Conservation (phyloP, 2,888 invertebrate genomes). For the Phyllotreta cruciferae region DNA sequence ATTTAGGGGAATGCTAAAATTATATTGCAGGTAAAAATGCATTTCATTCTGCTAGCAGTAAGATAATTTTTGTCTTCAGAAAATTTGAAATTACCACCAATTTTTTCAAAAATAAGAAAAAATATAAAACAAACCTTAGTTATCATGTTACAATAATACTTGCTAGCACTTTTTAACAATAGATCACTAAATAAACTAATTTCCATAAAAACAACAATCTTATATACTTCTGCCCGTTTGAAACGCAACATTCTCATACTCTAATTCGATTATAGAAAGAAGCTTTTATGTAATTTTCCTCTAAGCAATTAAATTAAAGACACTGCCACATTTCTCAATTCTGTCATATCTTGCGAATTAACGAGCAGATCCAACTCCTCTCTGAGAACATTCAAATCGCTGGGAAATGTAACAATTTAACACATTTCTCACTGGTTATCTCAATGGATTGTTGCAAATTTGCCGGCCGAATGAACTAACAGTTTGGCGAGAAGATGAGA, state of each 20-base stretch:
- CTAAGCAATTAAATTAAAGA: slow-evolving; percentile 18
- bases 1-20: too few species aligned
- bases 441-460: slow-evolving; percentile 17
- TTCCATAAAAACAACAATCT: slow-evolving; percentile 15
- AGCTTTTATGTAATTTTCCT: slow-evolving; percentile 23
- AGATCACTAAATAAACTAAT: slow-evolving; percentile 16
- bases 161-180: slow-evolving; percentile 6
- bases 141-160: slow-evolving; percentile 14
- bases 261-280: slow-evolving; percentile 17
- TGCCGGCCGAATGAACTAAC: slow-evolving; percentile 2
- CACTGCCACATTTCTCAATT: slow-evolving; percentile 1
- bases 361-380: background rate
- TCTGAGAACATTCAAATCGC: slow-evolving; percentile 14
- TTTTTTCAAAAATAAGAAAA: background rate
- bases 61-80: too few species aligned
- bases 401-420: slow-evolving; percentile 20
- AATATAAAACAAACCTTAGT: slow-evolving; percentile 14
- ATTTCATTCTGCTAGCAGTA: too few species aligned
- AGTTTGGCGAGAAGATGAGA: slow-evolving; percentile 3
- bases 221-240: slow-evolving; percentile 20
- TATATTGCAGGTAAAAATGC: too few species aligned
- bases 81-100: background rate
- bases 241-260: slow-evolving; percentile 19
- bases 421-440: slow-evolving; percentile 17
- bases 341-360: slow-evolving; percentile 12